These are phyloP conservation scores for Drosophila fulvimacula DNA, from an alignment of 2,888 invertebrate species.

Conservation along the genomic window DNA sequence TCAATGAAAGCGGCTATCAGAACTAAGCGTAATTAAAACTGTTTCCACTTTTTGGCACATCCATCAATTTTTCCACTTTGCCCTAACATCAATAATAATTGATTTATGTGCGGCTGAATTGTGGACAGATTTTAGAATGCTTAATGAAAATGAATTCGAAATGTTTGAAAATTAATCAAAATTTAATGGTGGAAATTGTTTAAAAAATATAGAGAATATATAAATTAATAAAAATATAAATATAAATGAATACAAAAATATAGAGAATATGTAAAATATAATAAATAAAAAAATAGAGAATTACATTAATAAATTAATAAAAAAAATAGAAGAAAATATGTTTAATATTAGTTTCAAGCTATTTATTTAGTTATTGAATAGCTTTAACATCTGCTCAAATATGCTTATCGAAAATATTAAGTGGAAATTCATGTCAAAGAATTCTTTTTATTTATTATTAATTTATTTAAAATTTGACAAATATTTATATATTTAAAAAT, in stretches of 20 bases:
- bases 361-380: not conserved
- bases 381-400: not conserved
- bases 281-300: too few species aligned
- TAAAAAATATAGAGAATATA: not conserved
- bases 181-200: not conserved
- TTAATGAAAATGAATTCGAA: too few species aligned
- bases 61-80: slow-evolving; percentile 1
- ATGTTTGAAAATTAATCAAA: too few species aligned
- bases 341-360: not conserved
- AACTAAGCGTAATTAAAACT: slow-evolving; percentile 10
- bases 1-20: slow-evolving; percentile 7
- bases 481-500: too few species aligned
- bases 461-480: too few species aligned
- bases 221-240: too few species aligned
- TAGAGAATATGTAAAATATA: not conserved
- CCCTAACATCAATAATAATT: not conserved
- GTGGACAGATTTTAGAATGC: too few species aligned
- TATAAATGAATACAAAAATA: too few species aligned
- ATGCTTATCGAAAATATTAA: not conserved
- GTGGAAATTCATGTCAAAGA: not conserved
- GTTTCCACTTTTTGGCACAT: slow-evolving; percentile 13
- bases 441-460: not conserved
- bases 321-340: not conserved
- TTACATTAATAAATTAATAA: too few species aligned
- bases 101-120: not conserved